Conservation (phyloP, 2,797 vertebrate species). For the Onychomys torridus region DNA sequence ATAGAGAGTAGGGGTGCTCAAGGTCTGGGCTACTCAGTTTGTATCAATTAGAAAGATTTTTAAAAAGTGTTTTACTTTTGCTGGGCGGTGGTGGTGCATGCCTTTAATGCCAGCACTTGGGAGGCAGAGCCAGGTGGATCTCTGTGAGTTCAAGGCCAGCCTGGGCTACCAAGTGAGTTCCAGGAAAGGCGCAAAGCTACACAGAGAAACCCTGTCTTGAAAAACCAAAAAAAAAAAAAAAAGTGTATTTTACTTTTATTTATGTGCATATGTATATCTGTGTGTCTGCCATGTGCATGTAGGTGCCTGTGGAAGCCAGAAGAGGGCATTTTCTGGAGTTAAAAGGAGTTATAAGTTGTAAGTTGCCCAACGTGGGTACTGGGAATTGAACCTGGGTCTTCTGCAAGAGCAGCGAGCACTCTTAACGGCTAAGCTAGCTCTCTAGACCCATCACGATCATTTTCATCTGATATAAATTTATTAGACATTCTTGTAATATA, state of each 20-base stretch:
- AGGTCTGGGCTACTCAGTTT: slow-evolving; percentile 16
- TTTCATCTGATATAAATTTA: slow-evolving; percentile 52
- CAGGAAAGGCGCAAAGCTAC: no score
- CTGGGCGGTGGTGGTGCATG: no score
- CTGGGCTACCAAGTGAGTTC: no score
- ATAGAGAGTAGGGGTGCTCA: not conserved
- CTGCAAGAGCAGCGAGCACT: not conserved
- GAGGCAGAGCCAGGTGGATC: no score
- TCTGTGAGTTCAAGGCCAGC: no score
- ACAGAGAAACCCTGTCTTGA: no score
- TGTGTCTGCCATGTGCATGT: not conserved
- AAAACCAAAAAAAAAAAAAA: no score
- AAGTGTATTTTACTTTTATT: not conserved
- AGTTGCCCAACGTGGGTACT: not conserved
- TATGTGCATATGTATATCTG: not conserved
- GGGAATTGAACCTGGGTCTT: not conserved
- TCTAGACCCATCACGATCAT: not conserved
- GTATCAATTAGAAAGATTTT: not conserved
- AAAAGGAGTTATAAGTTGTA: not conserved
- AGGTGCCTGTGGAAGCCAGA: not conserved
- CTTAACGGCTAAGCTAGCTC: not conserved
- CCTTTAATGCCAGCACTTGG: no score
- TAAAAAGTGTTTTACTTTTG: not conserved
- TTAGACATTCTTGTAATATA: not conserved
- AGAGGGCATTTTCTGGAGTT: not conserved